Evolutionary conservation across 2,888 invertebrate genomes (phyloP).

Genomic region (Octonoba sinensis): DNA sequence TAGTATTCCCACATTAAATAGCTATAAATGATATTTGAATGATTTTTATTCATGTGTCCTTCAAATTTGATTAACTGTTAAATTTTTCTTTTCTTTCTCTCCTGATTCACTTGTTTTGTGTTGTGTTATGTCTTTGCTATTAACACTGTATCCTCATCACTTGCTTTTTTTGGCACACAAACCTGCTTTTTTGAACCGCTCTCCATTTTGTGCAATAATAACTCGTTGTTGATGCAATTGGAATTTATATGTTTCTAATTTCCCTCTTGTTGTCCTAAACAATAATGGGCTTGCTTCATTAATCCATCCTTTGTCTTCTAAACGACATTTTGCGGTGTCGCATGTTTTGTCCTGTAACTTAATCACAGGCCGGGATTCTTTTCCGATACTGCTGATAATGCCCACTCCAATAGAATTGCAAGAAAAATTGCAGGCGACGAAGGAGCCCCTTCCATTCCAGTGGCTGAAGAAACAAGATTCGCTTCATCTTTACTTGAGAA

Average conservation of each 20-base stretch:
- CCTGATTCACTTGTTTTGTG: no score
- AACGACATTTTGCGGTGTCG: conserved; percentile 3
- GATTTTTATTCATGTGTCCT: no score
- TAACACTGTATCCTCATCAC: no score
- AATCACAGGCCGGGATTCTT: conserved; percentile 24
- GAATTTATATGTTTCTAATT: neutral
- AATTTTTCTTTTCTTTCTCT: no score
- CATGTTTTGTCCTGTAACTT: conserved; percentile 8
- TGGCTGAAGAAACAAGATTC: conserved; percentile 88
- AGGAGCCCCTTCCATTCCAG: conserved; percentile 16
- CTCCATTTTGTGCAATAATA: no score
- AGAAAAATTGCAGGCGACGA: conserved; percentile 35
- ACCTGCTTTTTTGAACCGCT: no score
- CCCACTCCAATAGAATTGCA: conserved; percentile 55
- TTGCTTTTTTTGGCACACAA: no score
- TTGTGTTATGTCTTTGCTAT: no score
- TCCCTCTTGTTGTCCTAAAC: neutral
- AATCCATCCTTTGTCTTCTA: neutral
- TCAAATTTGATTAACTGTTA: no score
- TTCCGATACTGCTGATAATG: conserved; percentile 45
- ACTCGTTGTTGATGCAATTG: no score
- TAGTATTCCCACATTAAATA: no score
- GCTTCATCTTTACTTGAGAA: conserved; percentile 97
- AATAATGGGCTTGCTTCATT: conserved; percentile 28
- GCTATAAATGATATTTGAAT: no score